Evolutionary conservation across 2,113 vertebrate genomes (phyloP), one percentile per base, ranked within the genome.

Genomic region (Apaloderma vittatum): DNA sequence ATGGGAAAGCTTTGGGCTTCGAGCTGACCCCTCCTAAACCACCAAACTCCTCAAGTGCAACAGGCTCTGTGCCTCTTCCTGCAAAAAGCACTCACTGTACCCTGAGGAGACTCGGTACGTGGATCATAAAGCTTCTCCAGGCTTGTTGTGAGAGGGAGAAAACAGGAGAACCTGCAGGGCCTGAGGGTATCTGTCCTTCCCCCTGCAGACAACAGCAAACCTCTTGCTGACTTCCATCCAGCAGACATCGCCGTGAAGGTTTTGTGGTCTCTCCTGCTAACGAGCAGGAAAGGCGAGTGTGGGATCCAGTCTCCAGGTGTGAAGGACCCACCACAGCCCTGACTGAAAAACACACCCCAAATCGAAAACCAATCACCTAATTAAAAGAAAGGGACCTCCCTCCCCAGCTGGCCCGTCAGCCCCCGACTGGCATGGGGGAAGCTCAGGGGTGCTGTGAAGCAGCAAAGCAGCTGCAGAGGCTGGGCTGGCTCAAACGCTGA

Each of bases 371-470:
- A 75, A 70, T 86, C 83, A 91, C 61, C 70, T 46, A 40, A 74
- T 88, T 70, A 34, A 75, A 59, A 52, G 73, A 34, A 93, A 86
- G 55, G 23, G 45, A 51, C 48, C 51, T 82, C 46, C 51, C 34
- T 75, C 70, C 90, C 65, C 76, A 54, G 59, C 71, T 74, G 40
- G 40, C n/a, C 61, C 54, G 75, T 72, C 77, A 90, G 68, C 51
- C 55, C 15, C 26, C 70, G 49, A n/a, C 14, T 48, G 71, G 65
- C 65, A 57, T 36, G 20, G 1, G 57, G 32, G 54, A 51, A 72
- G 57, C 70, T 67, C 37, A 72, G 76, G 1, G 37, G 43, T 11
- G 49, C 92, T 94, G 71, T 73, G 93, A 83, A 97, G 96, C 24
- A 75, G 45, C 37, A 86, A 88, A 43, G 40, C 49, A 58, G 79